Evolutionary conservation across 2,888 invertebrate species (phyloP).

Genomic region (Philaethria dido): DNA sequence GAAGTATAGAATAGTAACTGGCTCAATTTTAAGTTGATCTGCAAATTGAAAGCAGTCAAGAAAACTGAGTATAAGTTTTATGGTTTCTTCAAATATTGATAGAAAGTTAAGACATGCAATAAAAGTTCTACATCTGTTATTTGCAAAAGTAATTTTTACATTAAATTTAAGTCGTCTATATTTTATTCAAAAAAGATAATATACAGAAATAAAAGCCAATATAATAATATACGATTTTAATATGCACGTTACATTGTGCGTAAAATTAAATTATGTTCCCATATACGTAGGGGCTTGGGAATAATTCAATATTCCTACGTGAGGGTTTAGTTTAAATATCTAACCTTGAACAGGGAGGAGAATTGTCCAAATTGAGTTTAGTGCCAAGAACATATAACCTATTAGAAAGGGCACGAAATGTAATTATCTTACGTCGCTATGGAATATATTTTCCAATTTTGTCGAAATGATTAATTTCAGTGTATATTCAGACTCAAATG

Average conservation of each 20-base stretch:
- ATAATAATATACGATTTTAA: conserved; percentile 1
- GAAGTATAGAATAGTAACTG: too few species aligned
- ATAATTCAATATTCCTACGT: conserved; percentile 37
- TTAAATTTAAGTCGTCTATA: too few species aligned
- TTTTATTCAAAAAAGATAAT: too few species aligned
- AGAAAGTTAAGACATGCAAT: too few species aligned
- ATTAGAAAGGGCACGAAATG: conserved; percentile 4
- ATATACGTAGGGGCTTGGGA: conserved; percentile 16
- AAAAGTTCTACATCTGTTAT: too few species aligned
- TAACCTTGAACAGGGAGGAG: conserved; percentile 13
- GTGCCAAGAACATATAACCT: neutral
- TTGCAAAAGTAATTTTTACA: too few species aligned
- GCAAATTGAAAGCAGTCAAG: too few species aligned
- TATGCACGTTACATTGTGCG: conserved; percentile 22
- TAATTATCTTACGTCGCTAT: neutral
- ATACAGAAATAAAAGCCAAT: neutral
- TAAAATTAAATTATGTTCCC: conserved; percentile 18
- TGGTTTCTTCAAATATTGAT: too few species aligned
- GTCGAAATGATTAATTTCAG: neutral
- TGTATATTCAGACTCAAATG: too few species aligned
- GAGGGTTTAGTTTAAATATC: conserved; percentile 24
- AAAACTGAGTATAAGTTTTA: too few species aligned
- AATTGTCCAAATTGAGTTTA: conserved; percentile 19
- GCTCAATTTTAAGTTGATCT: too few species aligned
- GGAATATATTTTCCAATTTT: neutral